phyloP scores from a whole-genome alignment of 2,888 invertebrate genomes.

The Biston stratarius region DNA sequence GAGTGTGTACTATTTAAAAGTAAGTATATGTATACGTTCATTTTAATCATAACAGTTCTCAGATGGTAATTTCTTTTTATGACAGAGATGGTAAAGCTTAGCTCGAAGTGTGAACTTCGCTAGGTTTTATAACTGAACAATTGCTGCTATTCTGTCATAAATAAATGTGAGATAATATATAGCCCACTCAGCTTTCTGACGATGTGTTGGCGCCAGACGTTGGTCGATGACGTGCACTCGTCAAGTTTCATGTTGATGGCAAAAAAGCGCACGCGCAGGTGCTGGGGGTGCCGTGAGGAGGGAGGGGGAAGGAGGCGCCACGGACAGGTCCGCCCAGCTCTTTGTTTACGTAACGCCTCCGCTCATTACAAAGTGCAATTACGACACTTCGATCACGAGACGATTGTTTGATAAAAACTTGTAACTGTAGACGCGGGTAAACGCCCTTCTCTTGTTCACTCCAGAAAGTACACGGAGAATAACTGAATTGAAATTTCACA shows the following conservation, averaged over 20 bases:
- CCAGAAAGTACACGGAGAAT: conserved; percentile 10
- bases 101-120: conserved; percentile 33
- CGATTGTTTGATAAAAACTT: conserved; percentile 44
- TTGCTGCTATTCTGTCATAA: conserved; percentile 39
- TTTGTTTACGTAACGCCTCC: conserved; percentile 85
- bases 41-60: conserved; percentile 12
- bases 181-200: conserved; percentile 44
- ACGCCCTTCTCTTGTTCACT: conserved; percentile 43
- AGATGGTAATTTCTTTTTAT: conserved; percentile 22
- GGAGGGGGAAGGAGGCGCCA: conserved; percentile 57
- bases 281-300: conserved; percentile 48
- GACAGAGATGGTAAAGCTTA: conserved; percentile 23
- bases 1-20: background rate
- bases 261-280: conserved; percentile 77
- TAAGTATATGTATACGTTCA: background rate
- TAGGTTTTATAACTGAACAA: conserved; percentile 37
- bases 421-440: conserved; percentile 33
- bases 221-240: conserved; percentile 37
- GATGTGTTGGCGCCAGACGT: conserved; percentile 57
- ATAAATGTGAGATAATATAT: conserved; percentile 38
- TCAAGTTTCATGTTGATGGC: conserved; percentile 69
- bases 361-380: conserved; percentile 73
- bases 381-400: conserved; percentile 55
- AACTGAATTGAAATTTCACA: conserved; percentile 4
- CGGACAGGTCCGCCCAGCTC: conserved; percentile 82